Evolutionary conservation across 1,140 invertebrate genomes (phyloP).

Genomic region (Drosophila melanogaster): Release_6_plus_ISO1_MT NT_033779.5:1475001-1475500

Average conservation of each 20-base stretch:
- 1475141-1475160: slow-evolving; percentile 62
- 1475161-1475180: slow-evolving; percentile 74
- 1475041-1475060: background rate
- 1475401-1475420: no score
- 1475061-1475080: slow-evolving; percentile 3
- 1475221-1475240: slow-evolving; percentile 25
- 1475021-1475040: no score
- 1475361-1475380: background rate
- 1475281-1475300: slow-evolving; percentile 26
- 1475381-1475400: no score
- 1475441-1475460: no score
- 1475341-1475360: background rate
- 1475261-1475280: slow-evolving; percentile 10
- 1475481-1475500: slow-evolving; percentile 19
- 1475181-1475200: slow-evolving; percentile 69
- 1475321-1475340: slow-evolving; percentile 6
- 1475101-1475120: background rate
- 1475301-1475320: slow-evolving; percentile 26
- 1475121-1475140: slow-evolving; percentile 41
- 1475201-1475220: slow-evolving; percentile 73
- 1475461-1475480: slow-evolving; percentile 6
- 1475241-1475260: slow-evolving; percentile 1
- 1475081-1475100: slow-evolving; percentile 15
- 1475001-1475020: no score
- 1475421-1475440: no score